phyloP scores from a whole-genome alignment of 92 coral and sea anemone genomes.

The Siderastrea siderea region DNA sequence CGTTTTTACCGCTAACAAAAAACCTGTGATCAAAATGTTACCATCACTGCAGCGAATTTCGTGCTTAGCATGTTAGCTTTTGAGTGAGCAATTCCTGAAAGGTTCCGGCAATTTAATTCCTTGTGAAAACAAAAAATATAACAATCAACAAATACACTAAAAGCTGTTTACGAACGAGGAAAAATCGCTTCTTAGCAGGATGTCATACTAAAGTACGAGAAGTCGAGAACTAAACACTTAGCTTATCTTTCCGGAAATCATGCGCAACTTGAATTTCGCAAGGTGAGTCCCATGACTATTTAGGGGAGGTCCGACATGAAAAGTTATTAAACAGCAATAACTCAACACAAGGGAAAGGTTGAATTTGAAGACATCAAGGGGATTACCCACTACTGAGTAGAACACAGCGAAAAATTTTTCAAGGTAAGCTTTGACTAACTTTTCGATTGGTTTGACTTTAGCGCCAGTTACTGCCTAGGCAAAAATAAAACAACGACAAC shows the following conservation, averaged over 20 bases:
- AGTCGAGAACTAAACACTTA: constrained; percentile 34
- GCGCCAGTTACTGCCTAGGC: neutral
- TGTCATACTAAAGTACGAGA: constrained; percentile 30
- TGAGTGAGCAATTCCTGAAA: neutral
- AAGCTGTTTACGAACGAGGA: constrained; percentile 30
- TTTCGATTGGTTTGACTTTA: neutral
- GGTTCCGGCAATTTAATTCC: constrained; percentile 48
- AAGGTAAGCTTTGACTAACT: constrained; percentile 6
- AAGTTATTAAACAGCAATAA: constrained; percentile 28
- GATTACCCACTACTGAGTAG: neutral
- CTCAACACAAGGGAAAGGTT: neutral
- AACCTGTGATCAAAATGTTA: neutral
- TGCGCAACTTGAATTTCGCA: constrained; percentile 12
- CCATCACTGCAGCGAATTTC: constrained; percentile 16
- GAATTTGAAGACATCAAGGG: neutral
- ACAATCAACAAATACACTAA: constrained; percentile 42
- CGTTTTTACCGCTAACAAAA: neutral
- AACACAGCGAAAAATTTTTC: neutral
- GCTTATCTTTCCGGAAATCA: constrained; percentile 54
- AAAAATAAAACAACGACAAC: too few relatives aligned
- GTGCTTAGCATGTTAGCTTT: constrained; percentile 26
- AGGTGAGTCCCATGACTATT: constrained; percentile 36
- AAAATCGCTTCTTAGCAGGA: constrained; percentile 34
- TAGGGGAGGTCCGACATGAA: constrained; percentile 20
- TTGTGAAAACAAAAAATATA: constrained; percentile 27